These are phyloP conservation scores for Lophotis ruficrista DNA, from an alignment of 2,113 vertebrate genomes.

Conservation along the genomic window DNA sequence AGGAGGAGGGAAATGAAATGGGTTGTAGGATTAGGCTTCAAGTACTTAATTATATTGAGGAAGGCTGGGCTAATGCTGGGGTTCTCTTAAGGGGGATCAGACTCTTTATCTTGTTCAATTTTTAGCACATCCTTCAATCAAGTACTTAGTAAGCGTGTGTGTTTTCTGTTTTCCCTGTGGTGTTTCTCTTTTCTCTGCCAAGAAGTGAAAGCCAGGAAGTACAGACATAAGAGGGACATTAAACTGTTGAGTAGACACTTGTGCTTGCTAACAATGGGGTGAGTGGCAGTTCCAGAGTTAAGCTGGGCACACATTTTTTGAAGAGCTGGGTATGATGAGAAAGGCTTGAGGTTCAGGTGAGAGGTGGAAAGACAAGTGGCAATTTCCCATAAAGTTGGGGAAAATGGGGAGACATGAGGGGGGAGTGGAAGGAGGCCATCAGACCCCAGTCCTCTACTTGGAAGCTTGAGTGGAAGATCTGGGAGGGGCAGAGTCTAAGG, in stretches of 20 bases:
- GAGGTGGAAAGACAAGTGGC: neutral
- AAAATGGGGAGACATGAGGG: fast-evolving
- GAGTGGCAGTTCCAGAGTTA: neutral
- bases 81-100: neutral
- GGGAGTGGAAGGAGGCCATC: neutral
- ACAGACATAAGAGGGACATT: neutral
- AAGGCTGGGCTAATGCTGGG: neutral
- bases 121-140: neutral
- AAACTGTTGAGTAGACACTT: neutral
- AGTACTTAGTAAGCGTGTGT: neutral
- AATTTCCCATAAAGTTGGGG: neutral
- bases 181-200: neutral
- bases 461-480: neutral
- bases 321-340: neutral
- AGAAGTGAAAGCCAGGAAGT: neutral
- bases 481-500: neutral
- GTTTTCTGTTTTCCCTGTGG: neutral
- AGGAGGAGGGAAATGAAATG: neutral
- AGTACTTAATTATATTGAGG: neutral
- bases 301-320: neutral
- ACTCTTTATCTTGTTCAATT: neutral
- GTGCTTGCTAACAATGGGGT: neutral
- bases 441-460: neutral
- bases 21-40: neutral
- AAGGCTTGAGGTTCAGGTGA: neutral